A percentile compares a stretch with the other conserved stretches of the same genome.
phyloP scores from a whole-genome alignment of 1,140 invertebrate species.

The Lordiphosa collinella region DNA sequence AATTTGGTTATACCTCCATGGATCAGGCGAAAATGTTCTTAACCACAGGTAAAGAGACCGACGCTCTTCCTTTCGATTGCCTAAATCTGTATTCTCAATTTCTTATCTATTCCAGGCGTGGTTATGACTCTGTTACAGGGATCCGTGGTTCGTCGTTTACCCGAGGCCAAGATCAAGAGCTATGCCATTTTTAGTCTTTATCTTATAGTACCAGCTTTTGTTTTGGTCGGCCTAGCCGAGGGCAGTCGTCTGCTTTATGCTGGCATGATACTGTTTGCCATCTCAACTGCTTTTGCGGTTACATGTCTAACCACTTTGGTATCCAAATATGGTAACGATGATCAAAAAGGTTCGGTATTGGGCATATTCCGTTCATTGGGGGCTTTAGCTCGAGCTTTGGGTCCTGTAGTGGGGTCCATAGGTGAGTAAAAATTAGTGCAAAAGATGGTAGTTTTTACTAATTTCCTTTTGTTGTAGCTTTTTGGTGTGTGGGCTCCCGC shows the following conservation, averaged over 20 bases:
- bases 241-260: slow-evolving; percentile 83
- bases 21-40: slow-evolving; percentile 99
- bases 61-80: background rate
- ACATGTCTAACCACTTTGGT: slow-evolving; percentile 95
- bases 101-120: slow-evolving; percentile 77
- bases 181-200: slow-evolving; percentile 89
- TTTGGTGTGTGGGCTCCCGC: slow-evolving; percentile 89
- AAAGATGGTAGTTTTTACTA: background rate
- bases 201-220: slow-evolving; percentile 92
- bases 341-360: slow-evolving; percentile 94
- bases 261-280: slow-evolving; percentile 92
- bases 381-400: slow-evolving; percentile 94
- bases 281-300: slow-evolving; percentile 96
- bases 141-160: slow-evolving; percentile 89
- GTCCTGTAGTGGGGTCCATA: slow-evolving; percentile 92
- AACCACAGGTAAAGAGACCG: slow-evolving; percentile 85
- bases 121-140: slow-evolving; percentile 97
- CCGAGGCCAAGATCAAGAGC: slow-evolving; percentile 87
- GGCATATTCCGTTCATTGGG: slow-evolving; percentile 97
- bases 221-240: slow-evolving; percentile 88
- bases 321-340: slow-evolving; percentile 88
- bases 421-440: slow-evolving; percentile 79
- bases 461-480: slow-evolving; percentile 81
- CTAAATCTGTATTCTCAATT: background rate
- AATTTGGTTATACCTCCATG: slow-evolving; percentile 95